Conservation (phyloP, 2,888 invertebrate species). For the Eristalis pertinax region DNA sequence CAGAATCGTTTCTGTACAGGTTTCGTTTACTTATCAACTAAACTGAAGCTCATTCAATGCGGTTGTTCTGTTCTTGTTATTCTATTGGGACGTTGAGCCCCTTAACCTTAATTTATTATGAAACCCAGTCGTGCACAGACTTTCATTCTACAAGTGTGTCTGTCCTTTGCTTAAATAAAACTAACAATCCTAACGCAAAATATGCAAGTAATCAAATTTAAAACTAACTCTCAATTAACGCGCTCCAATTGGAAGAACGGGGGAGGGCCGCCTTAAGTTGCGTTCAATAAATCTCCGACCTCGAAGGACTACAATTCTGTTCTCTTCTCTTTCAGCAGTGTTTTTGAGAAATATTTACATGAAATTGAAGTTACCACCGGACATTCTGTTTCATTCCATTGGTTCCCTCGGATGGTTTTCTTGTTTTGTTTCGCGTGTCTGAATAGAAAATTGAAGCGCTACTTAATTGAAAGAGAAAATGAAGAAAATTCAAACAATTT, state of each 20-base stretch:
- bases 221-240: neutral
- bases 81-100: neutral
- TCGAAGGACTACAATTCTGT: neutral
- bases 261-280: no score
- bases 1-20: neutral
- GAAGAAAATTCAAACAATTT: constrained; percentile 26
- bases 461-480: constrained; percentile 14
- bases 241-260: neutral
- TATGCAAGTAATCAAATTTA: neutral
- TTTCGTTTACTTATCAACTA: neutral
- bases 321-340: neutral
- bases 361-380: neutral
- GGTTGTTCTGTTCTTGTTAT: neutral
- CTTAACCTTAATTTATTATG: neutral
- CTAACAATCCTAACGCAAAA: neutral
- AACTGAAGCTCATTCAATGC: no score
- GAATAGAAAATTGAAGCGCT: constrained; percentile 20
- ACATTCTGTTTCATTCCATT: neutral
- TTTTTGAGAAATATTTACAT: neutral
- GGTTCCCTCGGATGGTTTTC: neutral
- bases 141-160: neutral
- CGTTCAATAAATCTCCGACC: neutral
- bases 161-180: neutral
- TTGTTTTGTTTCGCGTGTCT: neutral
- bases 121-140: neutral